phyloP scores from a whole-genome alignment of 1,140 invertebrate species.

The Liolophura sinensis region DNA sequence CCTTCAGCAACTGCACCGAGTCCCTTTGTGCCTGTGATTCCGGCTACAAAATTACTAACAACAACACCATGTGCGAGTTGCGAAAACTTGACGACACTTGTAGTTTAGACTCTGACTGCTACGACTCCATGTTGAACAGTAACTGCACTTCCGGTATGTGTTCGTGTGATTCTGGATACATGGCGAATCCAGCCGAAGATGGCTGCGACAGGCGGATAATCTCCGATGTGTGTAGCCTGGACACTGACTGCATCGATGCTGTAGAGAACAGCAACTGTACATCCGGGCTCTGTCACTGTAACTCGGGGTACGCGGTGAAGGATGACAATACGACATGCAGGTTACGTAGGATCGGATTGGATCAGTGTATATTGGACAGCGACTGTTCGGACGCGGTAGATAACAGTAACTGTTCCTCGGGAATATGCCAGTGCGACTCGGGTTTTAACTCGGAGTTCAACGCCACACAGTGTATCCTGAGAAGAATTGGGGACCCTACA shows the following conservation, averaged over 20 bases:
- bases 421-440: slow-evolving; percentile 19
- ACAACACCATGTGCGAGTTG: slow-evolving; percentile 16
- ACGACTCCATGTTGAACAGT: slow-evolving; percentile 21
- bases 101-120: slow-evolving; percentile 23
- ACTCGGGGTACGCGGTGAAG: slow-evolving; percentile 11
- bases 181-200: slow-evolving; percentile 7
- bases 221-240: slow-evolving; percentile 10
- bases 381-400: slow-evolving; percentile 28
- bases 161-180: slow-evolving; percentile 20
- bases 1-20: slow-evolving; percentile 19
- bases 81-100: slow-evolving; percentile 28
- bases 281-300: slow-evolving; percentile 10
- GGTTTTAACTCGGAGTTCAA: slow-evolving; percentile 14
- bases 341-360: slow-evolving; percentile 24
- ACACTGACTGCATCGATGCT: slow-evolving; percentile 23
- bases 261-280: slow-evolving; percentile 26
- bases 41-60: slow-evolving; percentile 19
- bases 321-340: slow-evolving; percentile 14
- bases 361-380: slow-evolving; percentile 16
- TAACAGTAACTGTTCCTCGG: slow-evolving; percentile 21
- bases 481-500: slow-evolving; percentile 7
- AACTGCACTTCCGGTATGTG: slow-evolving; percentile 21
- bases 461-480: slow-evolving; percentile 11
- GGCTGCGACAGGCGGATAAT: slow-evolving; percentile 15
- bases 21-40: slow-evolving; percentile 21